phyloP scores from a whole-genome alignment of 2,797 vertebrate genomes.

The Ctenopoma multispine region DNA sequence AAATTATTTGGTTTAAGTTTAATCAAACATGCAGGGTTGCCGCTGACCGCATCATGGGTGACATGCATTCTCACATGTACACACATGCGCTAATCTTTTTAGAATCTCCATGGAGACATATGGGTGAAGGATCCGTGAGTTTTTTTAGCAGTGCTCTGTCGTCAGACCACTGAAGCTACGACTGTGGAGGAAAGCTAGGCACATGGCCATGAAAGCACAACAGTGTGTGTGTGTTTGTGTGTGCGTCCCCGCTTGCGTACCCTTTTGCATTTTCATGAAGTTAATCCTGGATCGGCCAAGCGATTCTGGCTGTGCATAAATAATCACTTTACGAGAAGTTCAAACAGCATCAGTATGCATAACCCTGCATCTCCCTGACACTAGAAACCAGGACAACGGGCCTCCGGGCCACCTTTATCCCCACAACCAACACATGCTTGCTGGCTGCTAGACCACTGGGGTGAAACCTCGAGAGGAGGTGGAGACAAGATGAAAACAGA shows the following conservation, averaged over 20 bases:
- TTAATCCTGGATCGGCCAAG: constrained; percentile 73
- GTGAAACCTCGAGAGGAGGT: constrained; percentile 15
- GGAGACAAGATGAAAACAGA: constrained; percentile 19
- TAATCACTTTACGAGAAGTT: constrained; percentile 80
- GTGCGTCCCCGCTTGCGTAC: constrained; percentile 43
- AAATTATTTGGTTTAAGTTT: constrained; percentile 50
- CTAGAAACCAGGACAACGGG: constrained; percentile 69
- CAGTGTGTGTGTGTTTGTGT: constrained; percentile 23
- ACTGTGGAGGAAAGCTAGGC: constrained; percentile 50
- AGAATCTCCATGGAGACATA: constrained; percentile 78
- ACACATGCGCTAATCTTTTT: constrained; percentile 73
- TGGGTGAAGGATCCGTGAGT: constrained; percentile 64
- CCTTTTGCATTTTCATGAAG: constrained; percentile 80
- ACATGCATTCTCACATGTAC: constrained; percentile 38
- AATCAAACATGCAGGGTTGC: constrained; percentile 39
- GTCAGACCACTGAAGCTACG: constrained; percentile 63
- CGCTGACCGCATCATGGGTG: constrained; percentile 25
- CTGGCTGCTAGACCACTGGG: constrained; percentile 39
- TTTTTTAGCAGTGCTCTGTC: constrained; percentile 63
- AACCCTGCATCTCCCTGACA: constrained; percentile 73
- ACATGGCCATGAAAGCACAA: constrained; percentile 63
- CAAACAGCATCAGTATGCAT: constrained; percentile 83
- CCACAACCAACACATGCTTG: constrained; percentile 50
- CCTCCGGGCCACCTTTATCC: constrained; percentile 43
- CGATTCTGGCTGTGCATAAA: constrained; percentile 76